Evolutionary conservation across 2,113 vertebrate species (phyloP).

Genomic region (Varanus salvator): DNA sequence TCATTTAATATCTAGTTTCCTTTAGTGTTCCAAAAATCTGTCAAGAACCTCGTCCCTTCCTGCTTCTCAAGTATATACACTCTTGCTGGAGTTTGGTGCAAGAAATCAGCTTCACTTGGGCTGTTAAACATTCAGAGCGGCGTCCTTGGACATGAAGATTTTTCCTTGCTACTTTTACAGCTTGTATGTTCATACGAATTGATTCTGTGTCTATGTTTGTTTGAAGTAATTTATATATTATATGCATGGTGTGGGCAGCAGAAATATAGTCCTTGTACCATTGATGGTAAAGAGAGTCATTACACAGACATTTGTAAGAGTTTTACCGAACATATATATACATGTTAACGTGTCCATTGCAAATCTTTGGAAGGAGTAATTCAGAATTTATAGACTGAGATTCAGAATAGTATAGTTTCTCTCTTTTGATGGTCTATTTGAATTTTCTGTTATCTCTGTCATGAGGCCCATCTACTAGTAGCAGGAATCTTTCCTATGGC

Average conservation of each 20-base stretch:
- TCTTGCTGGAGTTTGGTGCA: neutral
- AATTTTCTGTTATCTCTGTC: neutral
- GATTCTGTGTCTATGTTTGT: neutral
- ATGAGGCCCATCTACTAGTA: neutral
- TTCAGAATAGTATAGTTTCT: neutral
- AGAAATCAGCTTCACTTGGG: neutral
- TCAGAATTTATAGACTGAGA: neutral
- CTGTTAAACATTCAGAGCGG: neutral
- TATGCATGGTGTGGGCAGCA: neutral
- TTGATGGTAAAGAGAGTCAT: neutral
- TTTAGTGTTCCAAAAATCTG: conserved; percentile 25
- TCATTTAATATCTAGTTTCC: conserved; percentile 32
- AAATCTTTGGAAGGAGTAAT: neutral
- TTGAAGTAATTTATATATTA: neutral
- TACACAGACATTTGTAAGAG: neutral
- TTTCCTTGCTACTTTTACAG: neutral
- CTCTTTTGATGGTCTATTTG: neutral
- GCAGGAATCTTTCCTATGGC: neutral
- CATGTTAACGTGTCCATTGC: neutral
- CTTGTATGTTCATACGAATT: neutral
- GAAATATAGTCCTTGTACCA: neutral
- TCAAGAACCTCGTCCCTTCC: conserved; percentile 16
- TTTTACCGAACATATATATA: neutral
- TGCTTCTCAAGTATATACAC: neutral
- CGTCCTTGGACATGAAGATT: neutral